phyloP scores from a whole-genome alignment of 2,113 vertebrate species.

The Ammodytes marinus region DNA sequence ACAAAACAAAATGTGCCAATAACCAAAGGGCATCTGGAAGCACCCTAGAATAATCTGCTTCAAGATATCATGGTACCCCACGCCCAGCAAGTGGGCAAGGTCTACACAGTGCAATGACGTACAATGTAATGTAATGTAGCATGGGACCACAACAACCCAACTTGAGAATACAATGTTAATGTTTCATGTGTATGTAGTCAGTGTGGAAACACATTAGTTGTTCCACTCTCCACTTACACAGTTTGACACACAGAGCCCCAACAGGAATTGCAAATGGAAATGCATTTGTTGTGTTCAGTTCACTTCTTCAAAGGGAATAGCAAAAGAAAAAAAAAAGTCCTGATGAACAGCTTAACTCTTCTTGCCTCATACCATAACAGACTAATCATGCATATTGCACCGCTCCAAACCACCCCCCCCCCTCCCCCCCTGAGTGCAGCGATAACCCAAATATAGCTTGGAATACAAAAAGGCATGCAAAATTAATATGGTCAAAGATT shows the following conservation, averaged over 20 bases:
- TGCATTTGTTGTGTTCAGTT: conserved; percentile 34
- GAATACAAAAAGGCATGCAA: conserved; percentile 26
- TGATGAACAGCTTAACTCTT: conserved; percentile 45
- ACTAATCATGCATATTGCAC: conserved; percentile 65
- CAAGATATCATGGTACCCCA: conserved; percentile 6
- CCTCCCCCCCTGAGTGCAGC: conserved; percentile 40
- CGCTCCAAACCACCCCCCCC: neutral
- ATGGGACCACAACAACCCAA: neutral
- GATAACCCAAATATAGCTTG: conserved; percentile 61
- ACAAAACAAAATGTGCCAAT: neutral
- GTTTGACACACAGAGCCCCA: conserved; percentile 22
- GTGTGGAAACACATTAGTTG: conserved; percentile 5
- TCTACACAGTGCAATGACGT: neutral
- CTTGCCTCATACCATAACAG: conserved; percentile 40
- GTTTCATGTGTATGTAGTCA: conserved; percentile 8
- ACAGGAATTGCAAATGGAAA: conserved; percentile 42
- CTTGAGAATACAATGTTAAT: conserved; percentile 14
- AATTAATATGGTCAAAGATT: conserved; percentile 28
- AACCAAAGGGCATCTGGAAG: conserved; percentile 26
- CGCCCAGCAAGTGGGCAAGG: neutral
- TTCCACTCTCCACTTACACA: conserved; percentile 6
- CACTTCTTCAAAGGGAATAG: conserved; percentile 20
- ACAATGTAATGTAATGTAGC: neutral
- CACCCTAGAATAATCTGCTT: neutral
- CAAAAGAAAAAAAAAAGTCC: neutral